Conservation (phyloP, 1,140 invertebrate species). For the Panagrolaimus sp. region DNA sequence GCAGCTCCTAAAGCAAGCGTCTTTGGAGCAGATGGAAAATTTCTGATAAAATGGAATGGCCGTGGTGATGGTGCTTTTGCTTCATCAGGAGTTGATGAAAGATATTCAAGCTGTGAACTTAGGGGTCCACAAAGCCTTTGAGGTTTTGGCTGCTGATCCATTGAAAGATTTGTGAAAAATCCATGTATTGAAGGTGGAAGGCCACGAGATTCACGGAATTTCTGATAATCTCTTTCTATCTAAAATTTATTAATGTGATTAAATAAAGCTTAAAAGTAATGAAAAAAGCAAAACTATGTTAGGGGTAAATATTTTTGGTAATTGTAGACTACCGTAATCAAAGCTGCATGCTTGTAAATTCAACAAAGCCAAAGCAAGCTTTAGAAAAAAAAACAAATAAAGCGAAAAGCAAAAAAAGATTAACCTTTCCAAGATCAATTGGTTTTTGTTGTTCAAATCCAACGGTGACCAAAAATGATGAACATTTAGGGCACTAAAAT, state of each 20-base stretch:
- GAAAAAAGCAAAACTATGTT: too few species aligned
- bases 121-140: background rate
- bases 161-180: constrained; percentile 9
- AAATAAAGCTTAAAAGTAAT: too few species aligned
- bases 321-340: too few species aligned
- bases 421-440: too few species aligned
- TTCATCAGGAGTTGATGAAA: background rate
- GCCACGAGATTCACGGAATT: constrained; percentile 14
- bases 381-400: too few species aligned
- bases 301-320: too few species aligned
- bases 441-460: too few species aligned
- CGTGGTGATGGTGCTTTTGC: background rate
- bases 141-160: background rate
- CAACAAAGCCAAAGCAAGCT: too few species aligned
- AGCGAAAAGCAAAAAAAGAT: too few species aligned
- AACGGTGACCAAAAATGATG: too few species aligned
- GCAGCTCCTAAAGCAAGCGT: background rate
- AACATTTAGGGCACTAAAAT: too few species aligned
- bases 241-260: background rate
- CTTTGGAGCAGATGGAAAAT: background rate
- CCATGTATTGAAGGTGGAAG: constrained; percentile 14
- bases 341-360: too few species aligned
- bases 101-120: background rate
- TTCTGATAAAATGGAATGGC: background rate
- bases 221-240: constrained; percentile 20